Conservation (phyloP, 1,140 invertebrate species). For the Andricus grossulariae region DNA sequence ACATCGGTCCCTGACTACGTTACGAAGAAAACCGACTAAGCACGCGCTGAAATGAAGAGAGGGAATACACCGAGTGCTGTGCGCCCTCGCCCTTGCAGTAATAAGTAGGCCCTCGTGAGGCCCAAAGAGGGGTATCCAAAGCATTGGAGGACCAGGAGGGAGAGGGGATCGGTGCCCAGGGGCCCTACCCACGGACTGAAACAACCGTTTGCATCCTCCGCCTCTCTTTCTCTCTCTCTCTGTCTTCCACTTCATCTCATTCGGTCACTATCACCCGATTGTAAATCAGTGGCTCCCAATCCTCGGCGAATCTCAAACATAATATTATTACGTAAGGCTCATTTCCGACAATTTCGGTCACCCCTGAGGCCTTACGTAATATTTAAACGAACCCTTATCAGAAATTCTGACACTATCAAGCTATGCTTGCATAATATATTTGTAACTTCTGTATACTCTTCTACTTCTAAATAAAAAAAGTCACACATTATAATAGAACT, state of each 20-base stretch:
- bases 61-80: slow-evolving; percentile 4
- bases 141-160: neutral
- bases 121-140: neutral
- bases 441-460: no score
- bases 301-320: neutral
- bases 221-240: slow-evolving; percentile 7
- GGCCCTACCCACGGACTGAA: slow-evolving; percentile 32
- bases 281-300: slow-evolving; percentile 53
- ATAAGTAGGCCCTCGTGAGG: slow-evolving; percentile 10
- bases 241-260: slow-evolving; percentile 35
- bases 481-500: no score
- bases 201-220: slow-evolving; percentile 43
- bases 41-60: slow-evolving; percentile 11
- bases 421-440: no score
- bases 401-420: no score
- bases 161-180: neutral
- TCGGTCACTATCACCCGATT: slow-evolving; percentile 40
- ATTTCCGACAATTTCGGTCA: no score
- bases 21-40: slow-evolving; percentile 7
- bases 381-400: no score
- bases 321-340: neutral
- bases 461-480: no score
- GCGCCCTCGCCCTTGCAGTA: slow-evolving; percentile 28
- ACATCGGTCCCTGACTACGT: neutral
- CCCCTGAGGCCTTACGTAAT: no score